A percentile compares a stretch with the other conserved stretches of the same genome.
Evolutionary conservation across 2,888 invertebrate species (phyloP).

Genomic region (Stenurella melanura): DNA sequence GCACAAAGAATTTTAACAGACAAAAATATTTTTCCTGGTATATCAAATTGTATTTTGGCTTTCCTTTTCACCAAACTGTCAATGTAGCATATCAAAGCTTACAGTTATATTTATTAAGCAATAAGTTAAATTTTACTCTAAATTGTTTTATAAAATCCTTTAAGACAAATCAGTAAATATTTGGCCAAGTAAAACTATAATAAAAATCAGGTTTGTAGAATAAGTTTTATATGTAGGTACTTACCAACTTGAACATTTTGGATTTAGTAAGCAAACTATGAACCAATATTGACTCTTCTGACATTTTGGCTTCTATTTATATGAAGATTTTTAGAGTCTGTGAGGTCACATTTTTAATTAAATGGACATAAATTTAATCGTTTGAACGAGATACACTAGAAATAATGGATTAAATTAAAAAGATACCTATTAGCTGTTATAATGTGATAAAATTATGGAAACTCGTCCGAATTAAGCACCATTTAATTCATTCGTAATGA

Average conservation of each 20-base stretch:
- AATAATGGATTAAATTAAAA: background rate
- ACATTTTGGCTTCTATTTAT: conserved; percentile 11
- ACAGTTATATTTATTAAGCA: too few species aligned
- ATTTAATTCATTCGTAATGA: too few species aligned
- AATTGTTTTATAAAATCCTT: too few species aligned
- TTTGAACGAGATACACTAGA: conserved; percentile 4
- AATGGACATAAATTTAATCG: background rate
- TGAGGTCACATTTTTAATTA: conserved; percentile 6
- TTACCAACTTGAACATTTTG: conserved; percentile 20
- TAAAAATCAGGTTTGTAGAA: background rate
- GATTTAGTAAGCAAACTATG: background rate
- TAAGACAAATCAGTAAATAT: too few species aligned
- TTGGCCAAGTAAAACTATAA: background rate
- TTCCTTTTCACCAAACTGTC: too few species aligned
- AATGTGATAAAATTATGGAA: background rate
- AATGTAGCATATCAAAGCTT: too few species aligned
- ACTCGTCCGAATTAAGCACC: background rate
- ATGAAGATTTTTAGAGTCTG: background rate
- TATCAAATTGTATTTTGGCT: too few species aligned
- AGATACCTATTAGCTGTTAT: background rate
- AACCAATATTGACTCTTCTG: background rate
- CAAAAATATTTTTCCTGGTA: too few species aligned
- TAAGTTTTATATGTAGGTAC: background rate
- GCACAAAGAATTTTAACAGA: too few species aligned
- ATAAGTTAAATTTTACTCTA: too few species aligned